Evolutionary conservation across 2,113 vertebrate species (phyloP).

Genomic region (Calidris pugnax): DNA sequence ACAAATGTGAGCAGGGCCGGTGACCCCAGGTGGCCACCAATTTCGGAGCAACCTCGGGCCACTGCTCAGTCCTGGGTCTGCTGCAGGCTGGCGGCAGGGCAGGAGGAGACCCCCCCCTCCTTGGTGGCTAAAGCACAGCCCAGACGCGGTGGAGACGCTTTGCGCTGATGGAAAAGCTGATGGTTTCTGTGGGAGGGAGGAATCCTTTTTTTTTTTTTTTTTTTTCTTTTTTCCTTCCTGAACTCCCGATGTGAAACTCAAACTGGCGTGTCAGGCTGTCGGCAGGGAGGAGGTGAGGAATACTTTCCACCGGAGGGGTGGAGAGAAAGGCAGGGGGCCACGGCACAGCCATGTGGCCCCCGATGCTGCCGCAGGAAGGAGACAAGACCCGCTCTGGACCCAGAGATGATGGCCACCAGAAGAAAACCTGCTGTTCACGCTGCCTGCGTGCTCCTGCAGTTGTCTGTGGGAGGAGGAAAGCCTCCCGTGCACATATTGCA

Average conservation of each 20-base stretch:
- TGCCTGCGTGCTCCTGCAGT: background rate
- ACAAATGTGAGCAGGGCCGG: background rate
- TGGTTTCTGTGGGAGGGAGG: constrained; percentile 4
- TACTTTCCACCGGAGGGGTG: background rate
- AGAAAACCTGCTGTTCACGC: background rate
- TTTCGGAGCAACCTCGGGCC: background rate
- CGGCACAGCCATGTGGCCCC: background rate
- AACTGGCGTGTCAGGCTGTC: background rate
- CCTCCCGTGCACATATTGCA: background rate
- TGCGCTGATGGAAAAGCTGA: constrained; percentile 13
- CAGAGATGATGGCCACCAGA: background rate
- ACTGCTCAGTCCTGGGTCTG: fast-evolving
- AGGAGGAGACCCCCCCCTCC: background rate
- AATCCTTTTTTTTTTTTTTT: background rate
- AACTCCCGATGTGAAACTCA: background rate
- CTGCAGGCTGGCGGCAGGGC: background rate
- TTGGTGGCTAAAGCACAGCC: background rate
- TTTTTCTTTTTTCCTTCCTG: background rate
- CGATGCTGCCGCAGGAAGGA: background rate
- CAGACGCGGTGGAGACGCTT: background rate
- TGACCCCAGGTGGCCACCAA: background rate
- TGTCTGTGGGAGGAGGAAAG: background rate
- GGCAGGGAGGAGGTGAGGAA: background rate
- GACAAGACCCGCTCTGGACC: background rate
- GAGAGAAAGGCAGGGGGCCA: background rate